Conservation (phyloP, 2,888 invertebrate species). For the Patella pellucida region DNA sequence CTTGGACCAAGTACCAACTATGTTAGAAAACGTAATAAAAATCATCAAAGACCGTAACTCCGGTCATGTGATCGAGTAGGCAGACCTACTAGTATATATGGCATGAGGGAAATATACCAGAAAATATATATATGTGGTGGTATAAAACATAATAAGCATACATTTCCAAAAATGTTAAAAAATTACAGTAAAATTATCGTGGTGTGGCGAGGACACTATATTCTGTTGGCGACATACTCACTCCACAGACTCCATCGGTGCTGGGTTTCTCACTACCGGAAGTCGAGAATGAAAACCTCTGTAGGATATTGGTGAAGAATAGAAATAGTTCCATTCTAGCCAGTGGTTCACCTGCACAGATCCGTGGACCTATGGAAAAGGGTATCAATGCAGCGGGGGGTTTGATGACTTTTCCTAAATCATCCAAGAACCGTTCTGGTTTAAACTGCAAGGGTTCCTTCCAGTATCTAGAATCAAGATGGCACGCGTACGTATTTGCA, state of each 20-base stretch:
- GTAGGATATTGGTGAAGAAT: conserved; percentile 40
- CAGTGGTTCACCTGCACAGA: conserved; percentile 48
- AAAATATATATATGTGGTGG: too few species aligned
- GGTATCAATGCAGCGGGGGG: conserved; percentile 29
- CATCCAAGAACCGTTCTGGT: conserved; percentile 18
- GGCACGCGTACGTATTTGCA: conserved; percentile 6
- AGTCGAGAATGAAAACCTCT: conserved; percentile 27
- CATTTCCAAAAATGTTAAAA: too few species aligned
- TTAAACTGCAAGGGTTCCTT: conserved; percentile 18
- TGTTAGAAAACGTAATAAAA: too few species aligned
- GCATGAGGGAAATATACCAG: too few species aligned
- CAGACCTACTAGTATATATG: too few species aligned
- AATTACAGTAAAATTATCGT: neutral
- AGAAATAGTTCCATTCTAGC: conserved; percentile 45
- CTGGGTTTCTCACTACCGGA: neutral
- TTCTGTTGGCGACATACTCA: conserved; percentile 17
- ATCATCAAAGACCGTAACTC: too few species aligned
- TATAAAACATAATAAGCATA: too few species aligned
- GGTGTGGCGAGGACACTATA: neutral
- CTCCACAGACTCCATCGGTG: conserved; percentile 19
- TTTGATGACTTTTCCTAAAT: conserved; percentile 1
- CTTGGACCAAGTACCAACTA: too few species aligned
- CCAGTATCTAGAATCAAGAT: conserved; percentile 13
- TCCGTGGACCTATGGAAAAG: conserved; percentile 42
- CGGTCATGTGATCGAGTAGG: too few species aligned